A percentile compares a stretch with the other conserved stretches of the same genome.
These are phyloP conservation scores for Labia minor DNA, from an alignment of 2,888 invertebrate species.

Conservation along the genomic window DNA sequence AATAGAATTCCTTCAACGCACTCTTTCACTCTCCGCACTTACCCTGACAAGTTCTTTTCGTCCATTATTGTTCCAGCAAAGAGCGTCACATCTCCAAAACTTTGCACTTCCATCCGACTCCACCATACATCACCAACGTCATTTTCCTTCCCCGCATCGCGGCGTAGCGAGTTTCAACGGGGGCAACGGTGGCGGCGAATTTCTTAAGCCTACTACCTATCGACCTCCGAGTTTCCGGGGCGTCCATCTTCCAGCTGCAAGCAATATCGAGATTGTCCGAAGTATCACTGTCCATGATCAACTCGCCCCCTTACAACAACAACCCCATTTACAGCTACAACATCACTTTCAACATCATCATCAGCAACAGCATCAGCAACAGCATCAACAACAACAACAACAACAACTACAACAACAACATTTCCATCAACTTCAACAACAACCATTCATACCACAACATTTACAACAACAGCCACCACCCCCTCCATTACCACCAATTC, in stretches of 20 bases:
- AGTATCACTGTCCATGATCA: neutral
- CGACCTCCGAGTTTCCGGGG: slow-evolving; percentile 31
- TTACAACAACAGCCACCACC: slow-evolving; percentile 29
- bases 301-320: slow-evolving; percentile 23
- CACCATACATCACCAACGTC: neutral
- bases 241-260: neutral
- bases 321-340: slow-evolving; percentile 26
- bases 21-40: neutral
- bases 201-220: slow-evolving; percentile 38
- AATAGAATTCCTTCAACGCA: neutral
- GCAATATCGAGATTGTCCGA: neutral
- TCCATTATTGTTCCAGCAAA: slow-evolving; percentile 18
- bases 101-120: slow-evolving; percentile 3
- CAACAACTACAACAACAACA: slow-evolving; percentile 28
- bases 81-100: slow-evolving; percentile 20
- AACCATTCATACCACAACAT: slow-evolving; percentile 30
- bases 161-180: neutral
- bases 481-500: slow-evolving; percentile 25
- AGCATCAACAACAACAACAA: slow-evolving; percentile 26
- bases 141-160: slow-evolving; percentile 13
- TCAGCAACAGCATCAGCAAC: slow-evolving; percentile 32
- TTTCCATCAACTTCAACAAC: slow-evolving; percentile 29
- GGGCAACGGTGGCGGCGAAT: slow-evolving; percentile 25
- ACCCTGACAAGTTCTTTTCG: neutral
- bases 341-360: slow-evolving; percentile 25